Evolutionary conservation across 2,888 invertebrate genomes (phyloP).

Genomic region (Sinopyrophorus schimmeli): DNA sequence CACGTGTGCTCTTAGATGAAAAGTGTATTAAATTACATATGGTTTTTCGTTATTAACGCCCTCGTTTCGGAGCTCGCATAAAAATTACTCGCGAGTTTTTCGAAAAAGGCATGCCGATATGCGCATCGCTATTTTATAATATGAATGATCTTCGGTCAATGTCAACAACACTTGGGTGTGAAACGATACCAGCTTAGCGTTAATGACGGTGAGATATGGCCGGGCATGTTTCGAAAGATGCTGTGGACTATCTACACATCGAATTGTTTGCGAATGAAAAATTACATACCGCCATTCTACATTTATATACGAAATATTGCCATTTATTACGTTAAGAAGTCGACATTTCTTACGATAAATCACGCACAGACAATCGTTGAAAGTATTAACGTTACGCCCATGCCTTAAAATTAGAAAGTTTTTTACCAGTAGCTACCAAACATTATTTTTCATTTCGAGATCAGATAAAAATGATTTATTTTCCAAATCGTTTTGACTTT

Average conservation of each 20-base stretch:
- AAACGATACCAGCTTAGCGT: slow-evolving; percentile 2
- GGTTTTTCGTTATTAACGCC: slow-evolving; percentile 11
- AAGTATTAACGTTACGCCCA: too few relatives aligned
- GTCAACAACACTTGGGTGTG: slow-evolving; percentile 13
- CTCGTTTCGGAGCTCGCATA: neutral
- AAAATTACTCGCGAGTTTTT: neutral
- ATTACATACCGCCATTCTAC: slow-evolving; percentile 1
- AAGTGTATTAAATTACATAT: slow-evolving; percentile 19
- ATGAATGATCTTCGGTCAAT: slow-evolving; percentile 2
- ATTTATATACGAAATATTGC: slow-evolving; percentile 5
- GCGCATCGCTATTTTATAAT: too few relatives aligned
- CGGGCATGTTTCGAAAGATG: slow-evolving; percentile 6
- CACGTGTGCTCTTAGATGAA: slow-evolving; percentile 15
- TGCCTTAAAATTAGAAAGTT: too few relatives aligned
- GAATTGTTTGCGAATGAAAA: slow-evolving; percentile 10
- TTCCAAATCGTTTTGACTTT: too few relatives aligned
- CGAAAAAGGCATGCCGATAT: too few relatives aligned
- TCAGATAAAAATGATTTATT: too few relatives aligned
- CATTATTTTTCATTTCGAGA: too few relatives aligned
- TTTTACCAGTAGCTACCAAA: too few relatives aligned
- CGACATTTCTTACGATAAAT: too few relatives aligned
- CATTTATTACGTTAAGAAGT: slow-evolving; percentile 12
- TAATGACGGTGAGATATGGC: slow-evolving; percentile 14
- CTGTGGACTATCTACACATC: slow-evolving; percentile 4
- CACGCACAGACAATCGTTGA: too few relatives aligned